Conservation (phyloP, 2,888 invertebrate species). For the Ischnura elegans region DNA sequence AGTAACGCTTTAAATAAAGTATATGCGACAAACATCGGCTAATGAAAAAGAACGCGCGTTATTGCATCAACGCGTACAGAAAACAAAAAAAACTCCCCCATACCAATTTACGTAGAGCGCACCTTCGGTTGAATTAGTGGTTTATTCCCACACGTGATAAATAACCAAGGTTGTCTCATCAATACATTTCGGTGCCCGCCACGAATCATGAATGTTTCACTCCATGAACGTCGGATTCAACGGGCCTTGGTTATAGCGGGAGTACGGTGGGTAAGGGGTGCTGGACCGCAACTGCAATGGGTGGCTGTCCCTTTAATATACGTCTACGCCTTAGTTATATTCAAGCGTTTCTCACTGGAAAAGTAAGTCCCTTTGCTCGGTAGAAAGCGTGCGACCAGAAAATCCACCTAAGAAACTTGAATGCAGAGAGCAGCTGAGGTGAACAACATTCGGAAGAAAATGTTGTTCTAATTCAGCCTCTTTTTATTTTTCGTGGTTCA, state of each 20-base stretch:
- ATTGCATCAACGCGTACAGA: background rate
- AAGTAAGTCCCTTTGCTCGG: background rate
- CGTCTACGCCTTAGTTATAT: background rate
- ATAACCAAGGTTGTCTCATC: background rate
- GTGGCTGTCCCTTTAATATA: background rate
- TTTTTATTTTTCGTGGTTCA: too few relatives aligned
- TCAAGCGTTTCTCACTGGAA: background rate
- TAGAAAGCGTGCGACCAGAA: background rate
- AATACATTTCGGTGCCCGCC: background rate
- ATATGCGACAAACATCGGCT: too few relatives aligned
- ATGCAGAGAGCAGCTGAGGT: too few relatives aligned
- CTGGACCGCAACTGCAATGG: background rate
- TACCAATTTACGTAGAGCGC: background rate
- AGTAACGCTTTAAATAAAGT: too few relatives aligned
- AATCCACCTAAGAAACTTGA: background rate
- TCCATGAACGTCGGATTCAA: background rate
- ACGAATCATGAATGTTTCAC: background rate
- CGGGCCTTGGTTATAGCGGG: background rate
- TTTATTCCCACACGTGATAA: background rate
- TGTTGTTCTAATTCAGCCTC: too few relatives aligned
- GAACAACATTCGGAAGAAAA: too few relatives aligned
- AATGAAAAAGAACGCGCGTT: too few relatives aligned
- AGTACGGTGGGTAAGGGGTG: background rate
- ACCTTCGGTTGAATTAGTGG: background rate
- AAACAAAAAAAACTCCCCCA: background rate